Percentiles rank a stretch among this genome's conserved stretches.
Evolutionary conservation across 2,113 vertebrate species (phyloP).

Genomic region (Maccullochella peelii): DNA sequence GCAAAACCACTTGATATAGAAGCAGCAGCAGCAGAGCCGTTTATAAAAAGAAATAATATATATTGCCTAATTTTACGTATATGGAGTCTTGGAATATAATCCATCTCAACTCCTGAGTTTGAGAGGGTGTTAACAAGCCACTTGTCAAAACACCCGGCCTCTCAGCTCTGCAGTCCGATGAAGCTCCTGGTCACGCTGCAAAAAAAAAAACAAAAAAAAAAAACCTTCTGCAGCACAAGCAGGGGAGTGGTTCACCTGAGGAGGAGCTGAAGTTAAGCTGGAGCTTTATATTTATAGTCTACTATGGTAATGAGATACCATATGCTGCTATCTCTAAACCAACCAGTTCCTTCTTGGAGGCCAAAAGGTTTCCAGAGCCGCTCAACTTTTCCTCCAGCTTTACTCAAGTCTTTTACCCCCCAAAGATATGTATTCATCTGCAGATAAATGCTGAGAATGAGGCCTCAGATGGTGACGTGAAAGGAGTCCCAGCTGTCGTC

Average conservation of each 20-base stretch:
- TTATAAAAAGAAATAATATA: slow-evolving; percentile 61
- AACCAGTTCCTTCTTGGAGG: slow-evolving; percentile 10
- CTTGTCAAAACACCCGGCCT: background rate
- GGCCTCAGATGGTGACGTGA: slow-evolving; percentile 81
- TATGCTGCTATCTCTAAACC: slow-evolving; percentile 3
- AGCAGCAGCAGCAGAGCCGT: slow-evolving; percentile 54
- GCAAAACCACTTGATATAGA: slow-evolving; percentile 46
- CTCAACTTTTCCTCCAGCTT: slow-evolving; percentile 8
- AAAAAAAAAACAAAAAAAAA: slow-evolving; percentile 7
- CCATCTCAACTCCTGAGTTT: slow-evolving; percentile 54
- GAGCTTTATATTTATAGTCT: slow-evolving; percentile 19
- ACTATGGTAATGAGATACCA: background rate
- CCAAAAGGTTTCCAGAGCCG: background rate
- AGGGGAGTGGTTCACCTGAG: slow-evolving; percentile 51
- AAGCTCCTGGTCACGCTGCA: slow-evolving; percentile 48
- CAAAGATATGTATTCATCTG: background rate
- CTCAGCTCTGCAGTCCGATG: slow-evolving; percentile 29
- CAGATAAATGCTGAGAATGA: background rate
- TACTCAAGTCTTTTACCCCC: background rate
- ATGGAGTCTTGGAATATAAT: slow-evolving; percentile 34
- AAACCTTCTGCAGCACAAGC: slow-evolving; percentile 59
- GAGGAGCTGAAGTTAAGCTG: slow-evolving; percentile 41
- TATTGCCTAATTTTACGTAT: slow-evolving; percentile 58
- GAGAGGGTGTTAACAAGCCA: background rate
- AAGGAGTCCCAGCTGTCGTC: slow-evolving; percentile 90